Percentiles rank a stretch among this genome's conserved stretches.
Evolutionary conservation across 2,888 invertebrate species (phyloP).

Genomic region (Eubasilissa splendida): DNA sequence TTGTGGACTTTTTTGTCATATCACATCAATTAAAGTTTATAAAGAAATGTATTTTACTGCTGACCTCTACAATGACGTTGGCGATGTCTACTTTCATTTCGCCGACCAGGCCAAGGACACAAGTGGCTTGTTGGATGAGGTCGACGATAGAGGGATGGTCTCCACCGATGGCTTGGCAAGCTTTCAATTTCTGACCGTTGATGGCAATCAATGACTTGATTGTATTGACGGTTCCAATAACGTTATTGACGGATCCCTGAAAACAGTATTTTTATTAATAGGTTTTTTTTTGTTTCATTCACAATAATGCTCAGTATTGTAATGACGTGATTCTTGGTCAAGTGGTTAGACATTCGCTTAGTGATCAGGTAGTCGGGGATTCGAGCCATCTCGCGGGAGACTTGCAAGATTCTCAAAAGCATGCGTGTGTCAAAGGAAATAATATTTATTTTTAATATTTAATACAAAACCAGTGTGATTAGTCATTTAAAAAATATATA

Average conservation of each 20-base stretch:
- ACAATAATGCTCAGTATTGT: too few relatives aligned
- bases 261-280: background rate
- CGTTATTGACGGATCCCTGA: slow-evolving; percentile 33
- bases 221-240: slow-evolving; percentile 22
- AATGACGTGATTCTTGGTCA: too few relatives aligned
- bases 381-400: too few relatives aligned
- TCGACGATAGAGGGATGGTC: slow-evolving; percentile 42
- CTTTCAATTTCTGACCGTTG: slow-evolving; percentile 24
- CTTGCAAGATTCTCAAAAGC: too few relatives aligned
- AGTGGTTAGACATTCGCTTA: too few relatives aligned
- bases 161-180: slow-evolving; percentile 44
- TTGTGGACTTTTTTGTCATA: too few relatives aligned
- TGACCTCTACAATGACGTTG: slow-evolving; percentile 11
- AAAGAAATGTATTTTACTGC: background rate
- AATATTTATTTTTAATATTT: too few relatives aligned
- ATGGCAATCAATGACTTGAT: slow-evolving; percentile 16
- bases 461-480: too few relatives aligned
- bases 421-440: too few relatives aligned
- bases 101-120: slow-evolving; percentile 35
- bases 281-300: background rate
- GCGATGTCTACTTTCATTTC: slow-evolving; percentile 29
- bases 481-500: too few relatives aligned
- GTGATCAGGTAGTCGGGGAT: too few relatives aligned
- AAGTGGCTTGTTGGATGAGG: slow-evolving; percentile 34
- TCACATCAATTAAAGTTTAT: too few relatives aligned